Base-by-base conservation (phyloP, 2,888 invertebrate species). In the Lycocerus yunnanus region DNA sequence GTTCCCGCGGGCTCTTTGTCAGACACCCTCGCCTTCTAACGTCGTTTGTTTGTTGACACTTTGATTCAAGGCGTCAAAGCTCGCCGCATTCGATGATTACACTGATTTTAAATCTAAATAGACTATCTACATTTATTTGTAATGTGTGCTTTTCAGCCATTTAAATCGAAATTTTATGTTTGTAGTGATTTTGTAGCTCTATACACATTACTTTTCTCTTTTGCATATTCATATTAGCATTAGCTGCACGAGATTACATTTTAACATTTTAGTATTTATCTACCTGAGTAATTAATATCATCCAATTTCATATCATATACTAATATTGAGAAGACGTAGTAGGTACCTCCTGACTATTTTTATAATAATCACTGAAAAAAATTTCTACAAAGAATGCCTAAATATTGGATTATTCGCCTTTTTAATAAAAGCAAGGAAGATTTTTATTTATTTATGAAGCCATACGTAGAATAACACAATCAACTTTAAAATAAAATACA, bases 1-100 rank as follows among this genome's bases (percentile, higher is more conserved):
- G 73, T 71, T 81, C 78, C 78, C 78, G 76, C 75, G 78, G 81
- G 79, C 79, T 81, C 81, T 81, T 81, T 82, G 80, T 80, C 80
- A 78, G 80, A 81, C 80, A 80, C 78, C 81, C 81, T 79, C 79
- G 77, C 78, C 80, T 74, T 79, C 82, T 85, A 85, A 85, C 84
- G 84, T 84, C 85, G 84, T 85, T 85, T 85, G 85, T 86, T 85
- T 86, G 85, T 86, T 85, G 85, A 85, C 85, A 84, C 85, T 83
- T 81, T 81, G 81, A 81, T 81, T 82, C 80, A 72, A 77, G 77
- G 79, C 79, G 80, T 80, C 80, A 79, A 79, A 79, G 80, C 78
- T 76, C 69, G 75, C 75, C 75, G 74, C 75, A 77, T 77, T 77
- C 75, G 67, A 77, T 77, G 77, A 77, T 76, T 72, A 74, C 72